Evolutionary conservation across 2,113 vertebrate genomes (phyloP).

Genomic region (Actenoides lindsayi): DNA sequence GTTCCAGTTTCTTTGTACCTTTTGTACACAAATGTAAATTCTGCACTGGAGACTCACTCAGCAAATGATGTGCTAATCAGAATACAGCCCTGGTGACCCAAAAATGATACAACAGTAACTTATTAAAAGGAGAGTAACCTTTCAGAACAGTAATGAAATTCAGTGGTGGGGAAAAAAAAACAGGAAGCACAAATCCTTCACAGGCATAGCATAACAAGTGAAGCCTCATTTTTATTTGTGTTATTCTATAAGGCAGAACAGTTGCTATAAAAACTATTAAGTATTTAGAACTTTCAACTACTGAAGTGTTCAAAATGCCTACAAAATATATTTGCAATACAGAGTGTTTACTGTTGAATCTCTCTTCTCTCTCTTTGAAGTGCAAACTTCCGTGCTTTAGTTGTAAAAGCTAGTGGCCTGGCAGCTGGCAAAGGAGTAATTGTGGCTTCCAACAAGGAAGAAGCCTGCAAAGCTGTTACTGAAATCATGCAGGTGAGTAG

Average conservation of each 20-base stretch:
- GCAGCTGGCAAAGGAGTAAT: slow-evolving; percentile 95
- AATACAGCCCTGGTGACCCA: not conserved
- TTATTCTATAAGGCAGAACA: not conserved
- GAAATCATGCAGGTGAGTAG: slow-evolving; percentile 91
- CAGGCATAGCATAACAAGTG: not conserved
- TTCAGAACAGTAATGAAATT: not conserved
- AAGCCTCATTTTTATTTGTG: not conserved
- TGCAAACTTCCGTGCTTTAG: slow-evolving; percentile 89
- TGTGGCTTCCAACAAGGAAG: slow-evolving; percentile 83
- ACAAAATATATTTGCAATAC: not conserved
- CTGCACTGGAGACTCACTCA: not conserved
- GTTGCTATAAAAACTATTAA: not conserved
- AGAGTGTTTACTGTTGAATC: not conserved
- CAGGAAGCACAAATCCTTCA: not conserved
- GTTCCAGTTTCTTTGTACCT: not conserved
- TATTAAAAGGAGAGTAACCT: not conserved
- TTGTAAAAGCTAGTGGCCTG: slow-evolving; percentile 95
- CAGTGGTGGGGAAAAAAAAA: not conserved
- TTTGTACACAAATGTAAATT: not conserved
- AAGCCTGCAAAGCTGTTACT: slow-evolving; percentile 89
- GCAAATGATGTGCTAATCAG: not conserved
- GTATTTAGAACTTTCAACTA: not conserved
- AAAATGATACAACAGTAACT: not conserved
- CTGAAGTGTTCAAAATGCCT: not conserved
- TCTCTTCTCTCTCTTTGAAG: slow-evolving; percentile 69